Conservation (phyloP, 1,140 invertebrate genomes). For the Papilio dardanus region DNA sequence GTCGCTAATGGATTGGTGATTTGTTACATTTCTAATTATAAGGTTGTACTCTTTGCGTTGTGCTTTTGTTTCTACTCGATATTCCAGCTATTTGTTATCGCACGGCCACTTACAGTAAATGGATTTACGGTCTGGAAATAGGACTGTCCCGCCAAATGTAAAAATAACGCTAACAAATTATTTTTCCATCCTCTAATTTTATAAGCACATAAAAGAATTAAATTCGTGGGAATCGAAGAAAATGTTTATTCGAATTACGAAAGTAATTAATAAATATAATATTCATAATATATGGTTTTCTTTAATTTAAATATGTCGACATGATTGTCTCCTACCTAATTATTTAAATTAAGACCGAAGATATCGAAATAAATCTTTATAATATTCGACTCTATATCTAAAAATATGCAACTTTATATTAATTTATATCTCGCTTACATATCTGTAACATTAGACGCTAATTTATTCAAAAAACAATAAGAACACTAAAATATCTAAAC, state of each 20-base stretch:
- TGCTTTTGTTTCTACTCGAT: slow-evolving; percentile 22
- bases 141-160: not conserved
- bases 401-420: not conserved
- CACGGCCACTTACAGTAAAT: slow-evolving; percentile 1
- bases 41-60: slow-evolving; percentile 40
- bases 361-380: not conserved
- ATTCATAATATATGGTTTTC: not conserved
- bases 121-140: not conserved
- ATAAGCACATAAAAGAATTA: not conserved
- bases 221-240: not conserved
- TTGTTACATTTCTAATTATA: slow-evolving; percentile 61
- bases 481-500: not conserved
- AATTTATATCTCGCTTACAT: not conserved
- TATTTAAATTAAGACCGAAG: not conserved
- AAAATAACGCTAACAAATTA: not conserved
- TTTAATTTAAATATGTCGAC: too few species aligned
- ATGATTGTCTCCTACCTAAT: too few species aligned
- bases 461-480: not conserved
- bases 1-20: slow-evolving; percentile 65
- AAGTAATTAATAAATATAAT: not conserved
- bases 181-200: not conserved
- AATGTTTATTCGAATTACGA: not conserved
- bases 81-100: not conserved
- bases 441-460: not conserved
- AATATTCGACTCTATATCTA: not conserved